Conservation (phyloP, 2,888 invertebrate genomes). For the Eupithecia vulgata region DNA sequence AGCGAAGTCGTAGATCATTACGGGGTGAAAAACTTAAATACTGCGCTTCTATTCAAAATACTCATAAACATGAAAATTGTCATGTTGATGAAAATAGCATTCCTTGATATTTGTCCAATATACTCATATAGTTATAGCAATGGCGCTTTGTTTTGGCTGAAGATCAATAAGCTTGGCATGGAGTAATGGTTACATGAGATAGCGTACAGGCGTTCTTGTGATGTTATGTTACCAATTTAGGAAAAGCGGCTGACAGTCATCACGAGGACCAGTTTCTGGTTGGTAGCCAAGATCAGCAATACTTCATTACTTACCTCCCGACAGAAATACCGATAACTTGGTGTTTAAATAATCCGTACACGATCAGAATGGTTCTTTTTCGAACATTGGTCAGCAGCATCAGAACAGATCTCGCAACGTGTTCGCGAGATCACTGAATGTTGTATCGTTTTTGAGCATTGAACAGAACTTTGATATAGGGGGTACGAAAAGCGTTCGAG, state of each 20-base stretch:
- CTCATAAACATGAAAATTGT: not conserved
- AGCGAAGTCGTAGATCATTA: no score
- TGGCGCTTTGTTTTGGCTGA: constrained; percentile 3
- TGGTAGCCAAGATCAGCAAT: not conserved
- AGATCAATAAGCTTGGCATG: constrained; percentile 1
- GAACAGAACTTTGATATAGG: no score
- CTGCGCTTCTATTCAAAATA: not conserved
- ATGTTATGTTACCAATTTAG: not conserved
- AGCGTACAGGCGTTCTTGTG: not conserved
- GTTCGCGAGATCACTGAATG: not conserved
- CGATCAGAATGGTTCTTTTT: not conserved
- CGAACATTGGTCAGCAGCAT: not conserved
- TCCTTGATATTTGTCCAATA: not conserved
- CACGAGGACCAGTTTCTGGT: not conserved
- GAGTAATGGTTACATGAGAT: not conserved
- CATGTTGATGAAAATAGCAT: not conserved
- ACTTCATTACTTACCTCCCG: not conserved
- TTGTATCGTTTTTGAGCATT: not conserved
- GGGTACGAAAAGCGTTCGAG: no score
- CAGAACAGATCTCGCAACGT: not conserved
- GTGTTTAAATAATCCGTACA: no score
- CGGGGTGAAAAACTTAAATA: not conserved
- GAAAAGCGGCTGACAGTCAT: not conserved
- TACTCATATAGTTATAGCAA: not conserved
- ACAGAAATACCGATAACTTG: no score